Percentiles rank a stretch among this genome's conserved stretches.
Conservation (phyloP, 2,113 vertebrate genomes). For the Macquaria australasica region DNA sequence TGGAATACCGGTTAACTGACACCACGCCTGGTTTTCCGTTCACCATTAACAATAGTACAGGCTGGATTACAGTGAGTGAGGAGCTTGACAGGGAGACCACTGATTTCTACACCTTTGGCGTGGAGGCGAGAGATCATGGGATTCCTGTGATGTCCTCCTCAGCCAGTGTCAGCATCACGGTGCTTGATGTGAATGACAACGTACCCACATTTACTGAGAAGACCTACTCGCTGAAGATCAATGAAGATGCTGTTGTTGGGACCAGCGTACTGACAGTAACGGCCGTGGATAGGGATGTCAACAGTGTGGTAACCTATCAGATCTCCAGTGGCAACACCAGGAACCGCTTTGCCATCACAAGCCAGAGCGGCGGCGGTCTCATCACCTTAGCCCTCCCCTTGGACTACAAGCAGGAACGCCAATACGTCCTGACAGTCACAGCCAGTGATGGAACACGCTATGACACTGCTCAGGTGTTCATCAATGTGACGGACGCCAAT, state of each 20-base stretch:
- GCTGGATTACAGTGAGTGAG: slow-evolving; percentile 92
- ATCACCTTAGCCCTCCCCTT: slow-evolving; percentile 93
- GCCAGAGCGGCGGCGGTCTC: slow-evolving; percentile 95
- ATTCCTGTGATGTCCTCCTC: slow-evolving; percentile 93
- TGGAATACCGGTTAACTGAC: slow-evolving; percentile 92
- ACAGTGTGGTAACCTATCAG: slow-evolving; percentile 97
- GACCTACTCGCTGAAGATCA: slow-evolving; percentile 92
- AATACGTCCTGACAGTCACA: slow-evolving; percentile 93
- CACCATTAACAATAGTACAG: slow-evolving; percentile 95
- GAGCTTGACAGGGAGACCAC: slow-evolving; percentile 93
- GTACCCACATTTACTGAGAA: slow-evolving; percentile 93
- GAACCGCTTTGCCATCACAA: slow-evolving; percentile 96
- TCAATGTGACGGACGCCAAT: slow-evolving; percentile 97
- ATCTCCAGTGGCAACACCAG: slow-evolving; percentile 97
- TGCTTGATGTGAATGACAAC: slow-evolving; percentile 96
- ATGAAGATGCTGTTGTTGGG: slow-evolving; percentile 93
- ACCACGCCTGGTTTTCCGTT: slow-evolving; percentile 88
- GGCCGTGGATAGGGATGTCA: slow-evolving; percentile 92
- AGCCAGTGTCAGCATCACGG: slow-evolving; percentile 92
- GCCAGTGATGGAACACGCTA: slow-evolving; percentile 94
- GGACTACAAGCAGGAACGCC: slow-evolving; percentile 97
- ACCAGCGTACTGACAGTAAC: slow-evolving; percentile 93
- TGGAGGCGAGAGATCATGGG: slow-evolving; percentile 94
- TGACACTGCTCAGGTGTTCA: slow-evolving; percentile 93
- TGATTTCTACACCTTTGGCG: slow-evolving; percentile 93